Evolutionary conservation across 2,888 invertebrate species (phyloP).

Genomic region (Meteorus cinctellus): DNA sequence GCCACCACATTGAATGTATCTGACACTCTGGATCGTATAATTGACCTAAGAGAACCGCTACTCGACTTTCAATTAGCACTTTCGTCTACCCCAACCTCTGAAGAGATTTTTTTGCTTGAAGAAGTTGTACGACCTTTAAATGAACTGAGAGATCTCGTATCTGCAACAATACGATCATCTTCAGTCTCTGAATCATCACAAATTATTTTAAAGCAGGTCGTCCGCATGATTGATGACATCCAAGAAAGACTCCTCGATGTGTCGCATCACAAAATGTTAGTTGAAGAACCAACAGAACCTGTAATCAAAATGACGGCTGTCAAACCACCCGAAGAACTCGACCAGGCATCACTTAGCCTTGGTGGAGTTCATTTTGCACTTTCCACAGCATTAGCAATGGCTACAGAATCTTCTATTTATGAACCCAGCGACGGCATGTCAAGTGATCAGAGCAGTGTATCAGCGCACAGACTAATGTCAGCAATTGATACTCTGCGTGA

Average conservation of each 20-base stretch:
- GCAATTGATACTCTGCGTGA: slow-evolving; percentile 62
- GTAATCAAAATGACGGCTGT: slow-evolving; percentile 35
- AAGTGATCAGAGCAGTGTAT: background rate
- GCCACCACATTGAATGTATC: slow-evolving; percentile 64
- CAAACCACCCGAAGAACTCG: slow-evolving; percentile 52
- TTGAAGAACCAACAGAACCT: background rate
- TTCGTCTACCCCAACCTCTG: slow-evolving; percentile 65
- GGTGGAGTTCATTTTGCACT: slow-evolving; percentile 63
- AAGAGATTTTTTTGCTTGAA: slow-evolving; percentile 76
- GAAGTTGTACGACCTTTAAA: slow-evolving; percentile 78
- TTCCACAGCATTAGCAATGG: slow-evolving; percentile 59
- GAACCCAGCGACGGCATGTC: background rate
- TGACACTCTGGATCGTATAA: slow-evolving; percentile 61
- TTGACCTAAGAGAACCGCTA: slow-evolving; percentile 63
- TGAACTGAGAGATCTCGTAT: slow-evolving; percentile 79
- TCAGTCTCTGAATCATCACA: slow-evolving; percentile 51
- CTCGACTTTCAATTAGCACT: slow-evolving; percentile 61
- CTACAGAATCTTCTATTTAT: background rate
- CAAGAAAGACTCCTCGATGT: slow-evolving; percentile 57
- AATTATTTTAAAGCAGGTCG: slow-evolving; percentile 54
- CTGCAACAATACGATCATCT: slow-evolving; percentile 81
- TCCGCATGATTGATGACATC: slow-evolving; percentile 61
- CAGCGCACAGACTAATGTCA: slow-evolving; percentile 50
- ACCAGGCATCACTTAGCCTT: slow-evolving; percentile 59
- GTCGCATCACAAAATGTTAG: slow-evolving; percentile 43